phyloP scores from a whole-genome alignment of 1,140 invertebrate genomes.

The Trachymyrmex cornetzi region DNA sequence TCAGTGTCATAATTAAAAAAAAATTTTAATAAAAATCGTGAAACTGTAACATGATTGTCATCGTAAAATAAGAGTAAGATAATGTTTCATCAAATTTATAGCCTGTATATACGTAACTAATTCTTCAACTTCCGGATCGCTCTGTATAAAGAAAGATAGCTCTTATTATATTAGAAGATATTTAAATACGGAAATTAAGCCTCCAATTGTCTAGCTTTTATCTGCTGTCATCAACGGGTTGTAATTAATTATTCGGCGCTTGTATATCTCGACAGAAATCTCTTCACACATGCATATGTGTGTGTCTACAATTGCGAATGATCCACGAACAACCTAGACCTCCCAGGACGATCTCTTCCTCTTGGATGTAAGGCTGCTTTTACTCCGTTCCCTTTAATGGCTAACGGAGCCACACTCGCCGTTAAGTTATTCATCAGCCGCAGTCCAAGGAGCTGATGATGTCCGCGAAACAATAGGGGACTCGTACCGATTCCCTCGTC shows the following conservation, averaged over 20 bases:
- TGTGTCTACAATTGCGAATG: background rate
- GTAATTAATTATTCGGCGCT: constrained; percentile 26
- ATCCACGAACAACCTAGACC: background rate
- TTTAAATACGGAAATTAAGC: background rate
- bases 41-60: no score
- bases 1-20: background rate
- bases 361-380: background rate
- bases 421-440: constrained; percentile 24
- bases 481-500: background rate
- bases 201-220: background rate
- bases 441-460: background rate
- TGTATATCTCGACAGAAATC: background rate
- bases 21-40: background rate
- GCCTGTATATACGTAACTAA: no score
- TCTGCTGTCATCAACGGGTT: background rate
- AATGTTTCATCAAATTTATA: no score
- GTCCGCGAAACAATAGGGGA: constrained; percentile 12
- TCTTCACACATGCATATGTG: background rate
- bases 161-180: background rate
- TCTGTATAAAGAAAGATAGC: background rate
- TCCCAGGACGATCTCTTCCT: constrained; percentile 8
- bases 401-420: background rate
- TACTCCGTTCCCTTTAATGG: constrained; percentile 21
- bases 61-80: no score
- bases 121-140: background rate